These are phyloP conservation scores for Cantharis flavilabris DNA, from an alignment of 2,888 invertebrate genomes.

Conservation along the genomic window DNA sequence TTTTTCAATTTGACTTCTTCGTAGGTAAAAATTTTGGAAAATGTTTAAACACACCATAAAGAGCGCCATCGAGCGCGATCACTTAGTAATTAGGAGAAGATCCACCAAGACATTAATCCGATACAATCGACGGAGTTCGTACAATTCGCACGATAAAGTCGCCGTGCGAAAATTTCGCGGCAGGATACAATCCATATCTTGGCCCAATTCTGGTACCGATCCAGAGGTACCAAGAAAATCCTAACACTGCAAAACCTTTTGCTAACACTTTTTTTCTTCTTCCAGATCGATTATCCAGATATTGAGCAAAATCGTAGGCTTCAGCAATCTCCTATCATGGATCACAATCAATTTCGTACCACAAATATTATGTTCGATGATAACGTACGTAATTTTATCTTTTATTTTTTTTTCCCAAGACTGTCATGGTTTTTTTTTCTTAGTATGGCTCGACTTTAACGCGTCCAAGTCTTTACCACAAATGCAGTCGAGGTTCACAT, in stretches of 20 bases:
- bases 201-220: constrained; percentile 46
- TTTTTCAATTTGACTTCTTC: neutral
- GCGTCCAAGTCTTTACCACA: constrained; percentile 78
- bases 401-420: neutral
- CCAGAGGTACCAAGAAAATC: constrained; percentile 10
- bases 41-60: constrained; percentile 53
- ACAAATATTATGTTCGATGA: constrained; percentile 54
- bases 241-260: neutral
- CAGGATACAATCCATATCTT: constrained; percentile 49
- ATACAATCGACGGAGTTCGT: constrained; percentile 37
- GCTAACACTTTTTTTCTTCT: constrained; percentile 34
- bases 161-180: constrained; percentile 37
- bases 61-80: constrained; percentile 44
- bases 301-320: constrained; percentile 51
- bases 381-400: constrained; percentile 39
- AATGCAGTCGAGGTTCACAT: constrained; percentile 80
- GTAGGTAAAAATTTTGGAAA: constrained; percentile 28
- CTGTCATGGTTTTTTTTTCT: neutral
- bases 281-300: constrained; percentile 76
- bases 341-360: constrained; percentile 50
- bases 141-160: constrained; percentile 35
- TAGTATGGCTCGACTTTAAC: constrained; percentile 52
- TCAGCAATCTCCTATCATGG: constrained; percentile 52
- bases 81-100: constrained; percentile 35
- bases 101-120: constrained; percentile 36